phyloP scores from a whole-genome alignment of 1,140 invertebrate genomes.

The Eueides isabella region DNA sequence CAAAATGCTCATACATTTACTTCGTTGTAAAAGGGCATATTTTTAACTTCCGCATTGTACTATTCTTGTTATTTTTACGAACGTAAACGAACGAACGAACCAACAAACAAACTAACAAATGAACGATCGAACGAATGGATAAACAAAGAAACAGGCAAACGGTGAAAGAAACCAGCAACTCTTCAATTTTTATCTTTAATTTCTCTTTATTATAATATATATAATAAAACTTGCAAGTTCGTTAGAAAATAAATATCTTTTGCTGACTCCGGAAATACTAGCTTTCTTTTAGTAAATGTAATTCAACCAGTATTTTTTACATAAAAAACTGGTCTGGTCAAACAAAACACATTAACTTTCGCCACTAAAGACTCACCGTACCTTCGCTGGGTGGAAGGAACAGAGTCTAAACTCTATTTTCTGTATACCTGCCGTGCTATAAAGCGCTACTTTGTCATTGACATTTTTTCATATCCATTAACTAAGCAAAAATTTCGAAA shows the following conservation, averaged over 20 bases:
- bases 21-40: too few species aligned
- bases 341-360: background rate
- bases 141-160: too few species aligned
- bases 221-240: background rate
- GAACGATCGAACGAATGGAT: too few species aligned
- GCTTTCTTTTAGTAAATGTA: constrained; percentile 4
- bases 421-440: background rate
- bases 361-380: background rate
- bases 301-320: background rate
- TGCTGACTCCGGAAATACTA: background rate
- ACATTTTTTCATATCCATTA: background rate
- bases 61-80: too few species aligned
- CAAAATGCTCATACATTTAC: too few species aligned
- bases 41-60: too few species aligned
- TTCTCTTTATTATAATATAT: too few species aligned
- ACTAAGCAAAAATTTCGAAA: constrained; percentile 2
- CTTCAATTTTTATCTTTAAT: too few species aligned
- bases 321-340: background rate
- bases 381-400: background rate
- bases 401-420: background rate
- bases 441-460: background rate
- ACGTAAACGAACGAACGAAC: too few species aligned
- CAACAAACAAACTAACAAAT: too few species aligned
- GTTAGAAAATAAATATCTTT: constrained; percentile 4
- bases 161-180: too few species aligned